Base-by-base conservation (phyloP, 2,888 invertebrate genomes). In the Empis livida region DNA sequence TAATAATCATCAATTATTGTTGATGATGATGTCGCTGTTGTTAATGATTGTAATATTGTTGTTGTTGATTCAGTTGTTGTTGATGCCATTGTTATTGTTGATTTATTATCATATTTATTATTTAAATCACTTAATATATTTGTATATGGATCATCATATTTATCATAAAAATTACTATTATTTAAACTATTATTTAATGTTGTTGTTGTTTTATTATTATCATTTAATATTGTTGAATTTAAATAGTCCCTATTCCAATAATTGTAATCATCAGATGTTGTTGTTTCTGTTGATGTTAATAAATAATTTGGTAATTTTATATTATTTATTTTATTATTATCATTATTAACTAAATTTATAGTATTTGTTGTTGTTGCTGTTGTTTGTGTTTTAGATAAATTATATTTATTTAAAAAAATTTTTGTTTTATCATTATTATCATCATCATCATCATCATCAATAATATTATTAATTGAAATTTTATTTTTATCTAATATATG, bases 81-180 rank as follows among this genome's bases (percentile, higher is more conserved):
- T 20, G 23, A 43, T 13, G 51, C 35, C 10, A 49, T 41, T 9
- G 44, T 44, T 17, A 45, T 42, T 47, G 52, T 47, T 31, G 48
- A 44, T 14, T 23, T 41, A 41, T 20, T 27, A 41, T 27, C 14
- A 9, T 20, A 41, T 23, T 41, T 27, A 27, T 41, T 23, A 23
- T 14, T 14, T 10, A 8, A 20, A 41, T 27, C 27, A 27, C 41
- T 41, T 27, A 41, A 41, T 27, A 14, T 20, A 41, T 27, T 41
- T 14, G 20, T 41, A 27, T 41, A 41, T 8, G 41, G 41, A 41
- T 41, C 41, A 41, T 41, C 41, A n/a, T 41, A 41, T 39, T 39
- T 39, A 17, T 39, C 39, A 41, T 41, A 20, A 27, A 40, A 41
- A 40, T 40, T 10, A 20, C 6, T 20, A 17, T 16, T 27, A 16